Evolutionary conservation across 2,888 invertebrate genomes (phyloP).

Genomic region (Pollenia amentaria): DNA sequence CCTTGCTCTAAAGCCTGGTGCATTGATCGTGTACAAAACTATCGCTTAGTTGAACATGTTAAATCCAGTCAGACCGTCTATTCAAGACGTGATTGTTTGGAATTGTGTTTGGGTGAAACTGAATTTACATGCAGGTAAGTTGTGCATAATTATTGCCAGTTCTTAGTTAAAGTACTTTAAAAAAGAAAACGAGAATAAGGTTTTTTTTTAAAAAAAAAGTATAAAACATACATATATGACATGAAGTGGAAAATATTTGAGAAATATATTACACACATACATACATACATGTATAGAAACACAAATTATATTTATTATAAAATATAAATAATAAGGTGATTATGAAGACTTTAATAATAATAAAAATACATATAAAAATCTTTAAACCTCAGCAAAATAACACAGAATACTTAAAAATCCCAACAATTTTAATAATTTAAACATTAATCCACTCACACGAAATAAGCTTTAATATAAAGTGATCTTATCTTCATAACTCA

Average conservation of each 20-base stretch:
- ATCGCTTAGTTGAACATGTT: constrained; percentile 92
- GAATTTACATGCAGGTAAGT: constrained; percentile 97
- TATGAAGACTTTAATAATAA: too few species aligned
- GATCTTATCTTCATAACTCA: too few species aligned
- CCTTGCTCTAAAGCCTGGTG: constrained; percentile 97
- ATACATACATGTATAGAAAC: neutral
- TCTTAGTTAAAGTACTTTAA: constrained; percentile 6
- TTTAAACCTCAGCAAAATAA: too few species aligned
- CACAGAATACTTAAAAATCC: too few species aligned
- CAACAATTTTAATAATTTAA: too few species aligned
- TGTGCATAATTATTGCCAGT: constrained; percentile 62
- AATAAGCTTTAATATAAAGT: too few species aligned
- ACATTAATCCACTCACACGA: too few species aligned
- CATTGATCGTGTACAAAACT: constrained; percentile 96
- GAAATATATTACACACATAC: neutral
- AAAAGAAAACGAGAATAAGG: constrained; percentile 21
- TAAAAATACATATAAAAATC: too few species aligned
- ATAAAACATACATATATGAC: neutral
- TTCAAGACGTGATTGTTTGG: constrained; percentile 94
- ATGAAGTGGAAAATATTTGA: neutral
- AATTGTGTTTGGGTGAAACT: constrained; percentile 94
- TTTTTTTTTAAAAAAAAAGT: neutral
- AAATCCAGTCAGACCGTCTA: constrained; percentile 91
- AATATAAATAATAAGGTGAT: too few species aligned
- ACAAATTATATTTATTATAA: too few species aligned